Evolutionary conservation across 2,888 invertebrate species (phyloP).

Genomic region (Kuschelorhynchus macadamiae): DNA sequence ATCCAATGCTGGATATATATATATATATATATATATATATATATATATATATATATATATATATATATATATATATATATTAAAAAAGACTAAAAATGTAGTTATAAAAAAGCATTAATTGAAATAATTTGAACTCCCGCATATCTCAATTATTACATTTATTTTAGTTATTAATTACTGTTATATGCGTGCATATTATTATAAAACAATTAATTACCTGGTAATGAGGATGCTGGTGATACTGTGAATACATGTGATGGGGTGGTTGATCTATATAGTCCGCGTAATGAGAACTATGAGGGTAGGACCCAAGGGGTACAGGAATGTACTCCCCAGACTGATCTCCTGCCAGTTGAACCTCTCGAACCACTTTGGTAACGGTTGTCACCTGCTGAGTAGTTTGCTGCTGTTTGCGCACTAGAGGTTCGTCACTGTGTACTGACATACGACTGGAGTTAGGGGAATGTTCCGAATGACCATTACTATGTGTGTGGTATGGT

Average conservation of each 20-base stretch:
- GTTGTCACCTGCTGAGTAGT: slow-evolving; percentile 81
- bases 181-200: too few species aligned
- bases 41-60: too few species aligned
- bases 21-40: too few species aligned
- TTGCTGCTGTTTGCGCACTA: slow-evolving; percentile 77
- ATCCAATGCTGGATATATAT: too few species aligned
- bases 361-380: slow-evolving; percentile 79
- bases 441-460: slow-evolving; percentile 73
- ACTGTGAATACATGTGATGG: slow-evolving; percentile 70
- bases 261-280: slow-evolving; percentile 69
- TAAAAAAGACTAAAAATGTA: too few species aligned
- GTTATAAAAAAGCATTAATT: too few species aligned
- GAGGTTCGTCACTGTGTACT: slow-evolving; percentile 70
- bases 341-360: slow-evolving; percentile 73
- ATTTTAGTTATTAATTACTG: too few species aligned
- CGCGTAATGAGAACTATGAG: slow-evolving; percentile 68
- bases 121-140: too few species aligned
- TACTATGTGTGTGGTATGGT: slow-evolving; percentile 71
- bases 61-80: too few species aligned
- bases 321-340: slow-evolving; percentile 72
- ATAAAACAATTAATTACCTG: too few species aligned
- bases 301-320: slow-evolving; percentile 69
- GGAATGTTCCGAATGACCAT: slow-evolving; percentile 78
- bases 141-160: too few species aligned
- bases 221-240: slow-evolving; percentile 71